phyloP scores from a whole-genome alignment of 2,797 vertebrate species.

The Gallinago stenura region DNA sequence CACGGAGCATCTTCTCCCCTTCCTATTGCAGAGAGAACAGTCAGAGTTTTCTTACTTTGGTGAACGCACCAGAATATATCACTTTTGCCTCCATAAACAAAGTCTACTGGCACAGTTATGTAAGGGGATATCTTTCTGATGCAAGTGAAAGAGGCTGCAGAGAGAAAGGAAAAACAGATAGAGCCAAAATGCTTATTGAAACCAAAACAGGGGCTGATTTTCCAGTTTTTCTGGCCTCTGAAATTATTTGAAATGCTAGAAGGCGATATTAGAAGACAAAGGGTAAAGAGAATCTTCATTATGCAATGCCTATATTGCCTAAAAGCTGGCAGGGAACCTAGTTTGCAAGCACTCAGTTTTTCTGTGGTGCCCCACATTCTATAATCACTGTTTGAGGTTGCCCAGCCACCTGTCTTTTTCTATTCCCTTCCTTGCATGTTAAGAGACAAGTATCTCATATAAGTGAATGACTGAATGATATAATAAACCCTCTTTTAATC shows the following conservation, averaged over 20 bases:
- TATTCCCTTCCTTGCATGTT: not conserved
- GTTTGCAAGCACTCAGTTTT: not conserved
- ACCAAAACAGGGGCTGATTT: not conserved
- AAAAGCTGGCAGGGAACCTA: not conserved
- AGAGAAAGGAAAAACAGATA: not conserved
- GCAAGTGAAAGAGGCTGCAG: not conserved
- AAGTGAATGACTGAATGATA: not conserved
- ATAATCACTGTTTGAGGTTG: not conserved
- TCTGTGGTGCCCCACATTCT: not conserved
- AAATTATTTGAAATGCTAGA: not conserved
- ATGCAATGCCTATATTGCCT: not conserved
- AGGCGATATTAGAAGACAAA: not conserved
- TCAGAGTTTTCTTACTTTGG: not conserved
- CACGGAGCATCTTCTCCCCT: slow-evolving; percentile 83
- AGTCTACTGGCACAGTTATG: not conserved
- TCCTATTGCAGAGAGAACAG: slow-evolving; percentile 77
- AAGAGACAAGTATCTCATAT: not conserved
- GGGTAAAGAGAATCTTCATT: not conserved
- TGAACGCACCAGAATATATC: not conserved
- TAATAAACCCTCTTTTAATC: not conserved
- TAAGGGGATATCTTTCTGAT: not conserved
- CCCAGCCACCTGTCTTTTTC: not conserved
- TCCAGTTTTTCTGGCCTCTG: not conserved
- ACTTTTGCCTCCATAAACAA: not conserved
- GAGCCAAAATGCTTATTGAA: not conserved